Percentiles rank a stretch among this genome's conserved stretches.
phyloP scores from a whole-genome alignment of 2,797 vertebrate species.

The Microctenopoma lineatum region DNA sequence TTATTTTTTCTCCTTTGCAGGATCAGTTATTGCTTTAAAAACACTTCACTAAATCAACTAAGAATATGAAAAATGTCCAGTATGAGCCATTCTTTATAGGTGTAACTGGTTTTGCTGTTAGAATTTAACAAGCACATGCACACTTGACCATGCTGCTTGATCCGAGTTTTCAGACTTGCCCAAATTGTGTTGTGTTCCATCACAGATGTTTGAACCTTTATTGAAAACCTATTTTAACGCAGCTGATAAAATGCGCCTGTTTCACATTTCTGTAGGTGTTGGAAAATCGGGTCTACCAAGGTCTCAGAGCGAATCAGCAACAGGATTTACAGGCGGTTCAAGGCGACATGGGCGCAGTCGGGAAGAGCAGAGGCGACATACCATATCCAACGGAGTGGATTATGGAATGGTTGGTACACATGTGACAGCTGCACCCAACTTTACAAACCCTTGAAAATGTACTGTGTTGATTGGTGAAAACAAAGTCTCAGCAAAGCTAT shows the following conservation, averaged over 20 bases:
- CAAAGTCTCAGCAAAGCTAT: too few relatives aligned
- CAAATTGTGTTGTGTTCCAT: not conserved
- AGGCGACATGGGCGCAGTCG: constrained; percentile 81
- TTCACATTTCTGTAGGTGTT: constrained; percentile 55
- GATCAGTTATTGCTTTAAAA: not conserved
- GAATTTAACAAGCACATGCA: not conserved
- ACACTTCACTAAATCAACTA: not conserved
- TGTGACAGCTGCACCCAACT: not conserved
- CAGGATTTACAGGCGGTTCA: constrained; percentile 71
- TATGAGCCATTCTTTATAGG: not conserved
- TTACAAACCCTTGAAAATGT: too few relatives aligned
- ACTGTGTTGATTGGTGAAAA: too few relatives aligned
- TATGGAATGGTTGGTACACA: constrained; percentile 88
- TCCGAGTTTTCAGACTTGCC: not conserved
- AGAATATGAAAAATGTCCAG: not conserved
- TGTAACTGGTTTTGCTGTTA: not conserved
- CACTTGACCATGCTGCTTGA: too few relatives aligned
- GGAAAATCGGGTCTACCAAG: constrained; percentile 79
- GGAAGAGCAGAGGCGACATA: constrained; percentile 90
- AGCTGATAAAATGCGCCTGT: constrained; percentile 9
- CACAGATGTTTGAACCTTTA: not conserved
- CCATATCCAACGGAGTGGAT: constrained; percentile 92
- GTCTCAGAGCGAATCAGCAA: constrained; percentile 82
- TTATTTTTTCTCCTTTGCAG: not conserved
- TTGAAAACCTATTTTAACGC: constrained; percentile 6